Conservation (phyloP, 2,797 vertebrate genomes). For the Alfaro cultratus region DNA sequence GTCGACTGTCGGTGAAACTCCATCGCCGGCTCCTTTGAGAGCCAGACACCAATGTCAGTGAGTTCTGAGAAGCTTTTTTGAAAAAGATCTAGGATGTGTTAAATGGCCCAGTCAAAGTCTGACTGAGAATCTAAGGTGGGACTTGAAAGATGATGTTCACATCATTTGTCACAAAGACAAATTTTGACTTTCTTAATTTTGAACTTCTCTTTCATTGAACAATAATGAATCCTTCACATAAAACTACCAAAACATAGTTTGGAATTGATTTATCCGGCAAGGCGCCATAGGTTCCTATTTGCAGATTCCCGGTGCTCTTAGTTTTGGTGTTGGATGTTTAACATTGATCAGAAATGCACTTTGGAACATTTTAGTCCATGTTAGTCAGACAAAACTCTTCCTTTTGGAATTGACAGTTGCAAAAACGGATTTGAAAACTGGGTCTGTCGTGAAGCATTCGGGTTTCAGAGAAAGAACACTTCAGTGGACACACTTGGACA, state of each 20-base stretch:
- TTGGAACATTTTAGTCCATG: background rate
- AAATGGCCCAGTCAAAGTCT: background rate
- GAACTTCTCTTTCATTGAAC: background rate
- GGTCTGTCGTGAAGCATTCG: slow-evolving; percentile 2
- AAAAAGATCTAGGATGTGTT: background rate
- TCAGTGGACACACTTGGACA: slow-evolving; percentile 27
- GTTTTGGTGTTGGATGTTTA: background rate
- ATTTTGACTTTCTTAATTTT: background rate
- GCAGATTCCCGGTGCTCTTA: background rate
- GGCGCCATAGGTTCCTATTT: background rate
- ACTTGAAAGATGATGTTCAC: background rate
- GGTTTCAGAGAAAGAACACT: slow-evolving; percentile 25
- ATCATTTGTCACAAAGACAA: background rate
- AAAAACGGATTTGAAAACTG: background rate
- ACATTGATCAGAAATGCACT: background rate
- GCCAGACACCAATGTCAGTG: background rate
- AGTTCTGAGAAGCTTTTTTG: background rate
- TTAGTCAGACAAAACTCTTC: background rate
- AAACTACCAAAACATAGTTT: background rate
- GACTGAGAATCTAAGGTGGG: background rate
- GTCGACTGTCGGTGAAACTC: background rate
- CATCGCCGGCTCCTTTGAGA: background rate
- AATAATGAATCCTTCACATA: background rate
- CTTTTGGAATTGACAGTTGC: background rate
- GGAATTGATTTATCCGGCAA: background rate